These are phyloP conservation scores for Hydrolagus affinis DNA, from an alignment of 2,113 vertebrate genomes.

Conservation along the genomic window DNA sequence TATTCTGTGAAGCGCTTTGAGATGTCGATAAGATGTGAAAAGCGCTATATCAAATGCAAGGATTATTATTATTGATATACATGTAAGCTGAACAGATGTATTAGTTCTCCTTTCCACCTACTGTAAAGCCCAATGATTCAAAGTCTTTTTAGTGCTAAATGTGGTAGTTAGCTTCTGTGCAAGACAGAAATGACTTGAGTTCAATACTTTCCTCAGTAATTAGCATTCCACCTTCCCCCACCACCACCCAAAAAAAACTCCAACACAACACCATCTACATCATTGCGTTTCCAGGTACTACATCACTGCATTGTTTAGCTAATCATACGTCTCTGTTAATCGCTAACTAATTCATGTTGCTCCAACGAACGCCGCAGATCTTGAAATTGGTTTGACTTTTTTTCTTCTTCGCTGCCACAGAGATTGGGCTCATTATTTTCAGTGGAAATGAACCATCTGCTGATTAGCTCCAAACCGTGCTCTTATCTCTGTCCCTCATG, in stretches of 20 bases:
- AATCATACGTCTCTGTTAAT: background rate
- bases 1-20: too few relatives aligned
- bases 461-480: background rate
- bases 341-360: background rate
- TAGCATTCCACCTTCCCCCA: background rate
- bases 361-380: background rate
- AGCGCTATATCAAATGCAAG: too few relatives aligned
- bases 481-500: background rate
- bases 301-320: background rate
- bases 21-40: too few relatives aligned
- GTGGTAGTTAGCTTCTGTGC: background rate
- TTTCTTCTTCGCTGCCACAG: background rate
- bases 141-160: background rate
- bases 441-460: background rate
- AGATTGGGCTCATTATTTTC: constrained; percentile 5
- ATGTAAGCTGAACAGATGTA: too few relatives aligned
- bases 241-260: background rate
- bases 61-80: too few relatives aligned
- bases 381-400: background rate
- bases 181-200: background rate
- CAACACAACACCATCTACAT: background rate
- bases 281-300: too few relatives aligned
- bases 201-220: background rate
- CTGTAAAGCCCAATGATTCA: background rate
- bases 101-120: too few relatives aligned